These are phyloP conservation scores for Caenorhabditis sinica DNA, from an alignment of 2,888 invertebrate genomes.

Conservation along the genomic window DNA sequence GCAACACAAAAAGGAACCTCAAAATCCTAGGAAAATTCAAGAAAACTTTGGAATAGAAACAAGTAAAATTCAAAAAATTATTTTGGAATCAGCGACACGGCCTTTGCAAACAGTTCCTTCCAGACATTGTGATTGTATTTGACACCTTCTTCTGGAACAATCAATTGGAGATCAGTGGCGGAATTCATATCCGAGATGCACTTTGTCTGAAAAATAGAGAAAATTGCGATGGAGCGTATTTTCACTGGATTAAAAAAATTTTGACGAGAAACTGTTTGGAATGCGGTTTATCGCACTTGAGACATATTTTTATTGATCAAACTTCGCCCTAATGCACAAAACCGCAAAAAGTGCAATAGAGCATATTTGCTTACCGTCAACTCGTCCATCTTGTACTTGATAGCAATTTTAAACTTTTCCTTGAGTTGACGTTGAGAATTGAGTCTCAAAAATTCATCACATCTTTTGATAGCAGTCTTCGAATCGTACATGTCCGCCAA, in stretches of 20 bases:
- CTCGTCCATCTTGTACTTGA: neutral
- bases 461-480: neutral
- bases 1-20: too few relatives aligned
- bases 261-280: too few relatives aligned
- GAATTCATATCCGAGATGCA: neutral
- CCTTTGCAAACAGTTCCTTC: neutral
- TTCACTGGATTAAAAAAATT: too few relatives aligned
- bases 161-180: neutral
- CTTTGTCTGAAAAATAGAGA: neutral
- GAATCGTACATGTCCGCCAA: constrained; percentile 20
- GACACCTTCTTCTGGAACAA: neutral
- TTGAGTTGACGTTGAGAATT: too few relatives aligned
- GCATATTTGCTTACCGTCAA: neutral
- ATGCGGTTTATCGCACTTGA: too few relatives aligned
- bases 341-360: too few relatives aligned
- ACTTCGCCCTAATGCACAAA: too few relatives aligned
- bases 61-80: too few relatives aligned
- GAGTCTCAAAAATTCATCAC: neutral
- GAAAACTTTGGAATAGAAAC: too few relatives aligned
- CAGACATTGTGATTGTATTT: neutral
- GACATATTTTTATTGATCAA: too few relatives aligned
- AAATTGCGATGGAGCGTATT: neutral
- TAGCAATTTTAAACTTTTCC: neutral
- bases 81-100: too few relatives aligned
- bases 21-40: too few relatives aligned